phyloP scores from a whole-genome alignment of 2,113 vertebrate genomes.

The Oryzias celebensis region DNA sequence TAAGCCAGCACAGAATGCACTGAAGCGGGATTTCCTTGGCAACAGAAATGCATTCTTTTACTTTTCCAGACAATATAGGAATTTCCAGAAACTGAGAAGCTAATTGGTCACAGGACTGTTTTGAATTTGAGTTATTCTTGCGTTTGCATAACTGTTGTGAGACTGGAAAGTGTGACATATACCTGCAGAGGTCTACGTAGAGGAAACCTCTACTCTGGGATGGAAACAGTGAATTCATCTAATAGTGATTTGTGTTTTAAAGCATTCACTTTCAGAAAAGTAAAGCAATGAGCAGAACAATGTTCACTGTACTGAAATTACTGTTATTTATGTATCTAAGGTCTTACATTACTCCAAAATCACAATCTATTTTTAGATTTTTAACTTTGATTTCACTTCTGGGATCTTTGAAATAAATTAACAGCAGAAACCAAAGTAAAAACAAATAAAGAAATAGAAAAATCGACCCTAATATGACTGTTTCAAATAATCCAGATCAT shows the following conservation, averaged over 20 bases:
- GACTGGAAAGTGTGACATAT: slow-evolving; percentile 69
- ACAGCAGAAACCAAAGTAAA: too few species aligned
- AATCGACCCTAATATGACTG: too few species aligned
- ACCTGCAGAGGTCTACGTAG: slow-evolving; percentile 26
- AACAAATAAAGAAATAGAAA: too few species aligned
- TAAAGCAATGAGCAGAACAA: slow-evolving; percentile 45
- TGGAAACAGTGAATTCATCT: slow-evolving; percentile 53
- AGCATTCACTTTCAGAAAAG: slow-evolving; percentile 41
- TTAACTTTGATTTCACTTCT: too few species aligned
- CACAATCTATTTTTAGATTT: too few species aligned
- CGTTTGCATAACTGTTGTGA: slow-evolving; percentile 50
- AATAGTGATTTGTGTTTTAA: slow-evolving; percentile 42
- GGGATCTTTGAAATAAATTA: too few species aligned
- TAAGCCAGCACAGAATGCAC: slow-evolving; percentile 39
- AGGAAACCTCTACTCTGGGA: slow-evolving; percentile 30
- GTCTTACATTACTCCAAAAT: too few species aligned
- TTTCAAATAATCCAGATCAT: too few species aligned
- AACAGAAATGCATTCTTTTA: slow-evolving; percentile 45
- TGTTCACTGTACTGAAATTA: neutral
- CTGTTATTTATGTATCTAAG: too few species aligned
- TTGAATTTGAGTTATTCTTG: slow-evolving; percentile 44
- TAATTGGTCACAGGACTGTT: slow-evolving; percentile 69
- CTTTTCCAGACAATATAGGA: slow-evolving; percentile 64
- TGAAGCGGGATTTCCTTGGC: slow-evolving; percentile 67
- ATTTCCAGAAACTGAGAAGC: slow-evolving; percentile 57